Percentiles rank a stretch among this genome's conserved stretches.
These are phyloP conservation scores for Lepus townsendii DNA, from an alignment of 2,797 vertebrate species.

Conservation along the genomic window DNA sequence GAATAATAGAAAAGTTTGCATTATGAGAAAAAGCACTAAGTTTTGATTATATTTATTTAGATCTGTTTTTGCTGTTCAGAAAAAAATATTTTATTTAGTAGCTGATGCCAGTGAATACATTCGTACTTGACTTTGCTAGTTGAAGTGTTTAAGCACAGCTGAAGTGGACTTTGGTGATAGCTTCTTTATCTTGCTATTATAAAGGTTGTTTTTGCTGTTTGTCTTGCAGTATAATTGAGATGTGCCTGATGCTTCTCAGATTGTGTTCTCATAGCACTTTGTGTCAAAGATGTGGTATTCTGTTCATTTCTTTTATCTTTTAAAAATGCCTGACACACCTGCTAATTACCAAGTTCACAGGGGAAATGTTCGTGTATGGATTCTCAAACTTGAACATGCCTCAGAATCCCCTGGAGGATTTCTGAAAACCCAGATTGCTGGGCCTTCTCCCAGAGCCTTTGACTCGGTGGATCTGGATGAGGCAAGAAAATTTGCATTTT, in stretches of 20 bases:
- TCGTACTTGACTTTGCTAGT: not conserved
- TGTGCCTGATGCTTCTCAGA: conserved; percentile 45
- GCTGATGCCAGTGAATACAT: not conserved
- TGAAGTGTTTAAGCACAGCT: conserved; percentile 41
- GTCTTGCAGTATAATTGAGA: not conserved
- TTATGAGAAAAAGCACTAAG: conserved; percentile 31
- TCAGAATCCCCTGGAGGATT: not conserved
- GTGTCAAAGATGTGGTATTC: conserved; percentile 47
- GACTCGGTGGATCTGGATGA: not conserved
- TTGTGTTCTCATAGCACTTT: conserved; percentile 42
- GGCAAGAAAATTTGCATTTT: not conserved
- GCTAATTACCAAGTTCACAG: conserved; percentile 40
- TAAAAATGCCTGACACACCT: conserved; percentile 29
- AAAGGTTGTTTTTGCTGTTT: not conserved
- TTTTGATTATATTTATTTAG: conserved; percentile 8
- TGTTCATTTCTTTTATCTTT: conserved; percentile 34
- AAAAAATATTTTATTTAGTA: conserved; percentile 55
- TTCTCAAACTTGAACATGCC: not conserved
- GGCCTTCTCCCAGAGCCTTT: not conserved
- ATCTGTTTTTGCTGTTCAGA: conserved; percentile 50
- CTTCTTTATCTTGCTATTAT: conserved; percentile 35
- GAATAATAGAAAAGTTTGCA: conserved; percentile 38
- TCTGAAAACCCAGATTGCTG: not conserved
- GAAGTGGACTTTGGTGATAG: conserved; percentile 31
- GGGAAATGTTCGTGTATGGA: not conserved